Percentiles rank a stretch among this genome's conserved stretches.
phyloP scores from a whole-genome alignment of 2,113 vertebrate genomes.

The Brienomyrus longianalis region DNA sequence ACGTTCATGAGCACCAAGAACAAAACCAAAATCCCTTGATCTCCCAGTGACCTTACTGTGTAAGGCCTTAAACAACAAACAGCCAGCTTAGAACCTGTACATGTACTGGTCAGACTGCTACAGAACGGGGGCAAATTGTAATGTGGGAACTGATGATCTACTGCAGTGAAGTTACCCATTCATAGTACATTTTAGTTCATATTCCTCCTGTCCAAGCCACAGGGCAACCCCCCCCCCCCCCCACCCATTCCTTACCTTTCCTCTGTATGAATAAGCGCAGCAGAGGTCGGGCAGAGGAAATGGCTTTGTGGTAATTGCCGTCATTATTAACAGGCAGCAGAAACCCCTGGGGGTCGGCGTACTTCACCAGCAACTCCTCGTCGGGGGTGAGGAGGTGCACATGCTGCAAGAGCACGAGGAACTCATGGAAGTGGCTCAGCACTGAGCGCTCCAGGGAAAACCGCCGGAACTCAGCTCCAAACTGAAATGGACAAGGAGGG shows the following conservation, averaged over 20 bases:
- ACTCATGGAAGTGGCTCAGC: conserved; percentile 91
- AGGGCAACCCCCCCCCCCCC: neutral
- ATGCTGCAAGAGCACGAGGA: conserved; percentile 88
- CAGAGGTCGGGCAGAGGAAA: conserved; percentile 82
- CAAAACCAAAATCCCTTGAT: neutral
- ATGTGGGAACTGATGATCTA: neutral
- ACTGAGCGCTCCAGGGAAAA: conserved; percentile 93
- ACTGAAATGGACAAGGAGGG: conserved; percentile 56
- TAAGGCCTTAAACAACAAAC: neutral
- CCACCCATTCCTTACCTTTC: conserved; percentile 70
- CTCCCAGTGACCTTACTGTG: neutral
- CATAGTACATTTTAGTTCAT: neutral
- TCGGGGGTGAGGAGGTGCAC: conserved; percentile 94
- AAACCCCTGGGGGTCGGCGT: conserved; percentile 87
- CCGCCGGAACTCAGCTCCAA: conserved; percentile 93
- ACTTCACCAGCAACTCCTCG: conserved; percentile 84
- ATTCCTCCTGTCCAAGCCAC: neutral
- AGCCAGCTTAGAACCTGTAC: neutral
- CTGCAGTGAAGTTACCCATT: neutral
- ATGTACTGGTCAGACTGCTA: neutral
- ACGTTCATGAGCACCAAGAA: neutral
- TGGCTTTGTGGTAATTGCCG: conserved; percentile 93
- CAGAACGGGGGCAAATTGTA: neutral
- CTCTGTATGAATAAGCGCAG: conserved; percentile 92
- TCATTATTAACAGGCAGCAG: conserved; percentile 96